Conservation (phyloP, 2,113 vertebrate species). For the Fulmarus glacialis region DNA sequence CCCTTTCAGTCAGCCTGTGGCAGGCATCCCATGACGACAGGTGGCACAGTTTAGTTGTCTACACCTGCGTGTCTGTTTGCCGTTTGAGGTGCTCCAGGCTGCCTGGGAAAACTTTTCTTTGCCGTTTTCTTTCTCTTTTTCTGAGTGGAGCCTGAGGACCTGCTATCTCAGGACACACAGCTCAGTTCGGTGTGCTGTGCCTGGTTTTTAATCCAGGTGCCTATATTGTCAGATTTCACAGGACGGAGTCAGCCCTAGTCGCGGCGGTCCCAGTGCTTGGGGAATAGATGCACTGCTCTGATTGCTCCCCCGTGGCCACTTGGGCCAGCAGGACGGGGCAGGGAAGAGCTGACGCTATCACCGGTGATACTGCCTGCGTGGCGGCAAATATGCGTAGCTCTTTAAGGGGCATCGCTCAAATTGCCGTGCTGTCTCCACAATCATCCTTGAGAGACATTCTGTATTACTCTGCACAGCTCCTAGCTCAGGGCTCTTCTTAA, state of each 20-base stretch:
- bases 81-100: neutral
- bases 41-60: neutral
- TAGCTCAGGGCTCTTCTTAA: neutral
- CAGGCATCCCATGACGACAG: accelerated
- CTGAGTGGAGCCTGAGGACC: neutral
- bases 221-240: neutral
- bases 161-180: neutral
- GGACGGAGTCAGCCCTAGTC: neutral
- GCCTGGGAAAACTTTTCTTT: neutral
- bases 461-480: neutral
- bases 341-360: neutral
- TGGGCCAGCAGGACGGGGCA: neutral
- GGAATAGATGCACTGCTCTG: neutral
- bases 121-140: neutral
- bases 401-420: neutral
- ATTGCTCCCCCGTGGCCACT: neutral
- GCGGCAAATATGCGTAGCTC: neutral
- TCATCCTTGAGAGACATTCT: neutral
- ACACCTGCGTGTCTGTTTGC: neutral
- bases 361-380: neutral
- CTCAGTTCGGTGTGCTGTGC: neutral
- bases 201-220: neutral
- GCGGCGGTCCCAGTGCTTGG: neutral
- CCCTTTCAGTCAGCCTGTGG: neutral
- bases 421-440: neutral